Conservation (phyloP, 2,113 vertebrate genomes). For the Osmerus eperlanus region DNA sequence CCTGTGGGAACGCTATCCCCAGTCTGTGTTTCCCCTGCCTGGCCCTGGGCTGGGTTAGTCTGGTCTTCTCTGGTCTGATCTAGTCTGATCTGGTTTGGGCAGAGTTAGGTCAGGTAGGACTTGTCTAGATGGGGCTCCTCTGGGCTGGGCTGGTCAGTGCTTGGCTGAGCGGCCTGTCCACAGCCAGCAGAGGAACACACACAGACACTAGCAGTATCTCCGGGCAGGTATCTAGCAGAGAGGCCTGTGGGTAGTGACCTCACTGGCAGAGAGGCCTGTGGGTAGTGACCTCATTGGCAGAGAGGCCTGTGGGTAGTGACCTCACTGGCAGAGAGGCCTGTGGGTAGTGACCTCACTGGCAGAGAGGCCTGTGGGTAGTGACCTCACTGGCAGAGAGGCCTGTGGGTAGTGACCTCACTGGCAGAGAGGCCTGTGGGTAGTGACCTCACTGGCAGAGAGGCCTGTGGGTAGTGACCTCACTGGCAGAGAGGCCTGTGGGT, state of each 20-base stretch:
- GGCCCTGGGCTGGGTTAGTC: no score
- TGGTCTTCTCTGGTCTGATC: no score
- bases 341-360: conserved; percentile 45
- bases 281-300: conserved; percentile 46
- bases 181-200: conserved; percentile 34
- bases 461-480: neutral
- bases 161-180: conserved; percentile 7
- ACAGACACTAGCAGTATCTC: conserved; percentile 43
- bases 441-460: conserved; percentile 26
- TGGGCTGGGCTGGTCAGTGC: no score
- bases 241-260: neutral
- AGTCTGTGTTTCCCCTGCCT: no score
- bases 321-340: conserved; percentile 2
- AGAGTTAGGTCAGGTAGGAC: no score
- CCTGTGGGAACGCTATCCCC: no score
- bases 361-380: neutral
- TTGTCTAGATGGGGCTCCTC: no score
- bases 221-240: no score
- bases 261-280: conserved; percentile 38
- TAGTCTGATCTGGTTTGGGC: no score
- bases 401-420: conserved; percentile 46
- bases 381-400: conserved; percentile 30
- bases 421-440: conserved; percentile 40
- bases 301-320: conserved; percentile 37
- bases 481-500: conserved; percentile 41